These are phyloP conservation scores for Macrobrachium nipponense DNA, from an alignment of 1,140 invertebrate genomes.

Conservation along the genomic window DNA sequence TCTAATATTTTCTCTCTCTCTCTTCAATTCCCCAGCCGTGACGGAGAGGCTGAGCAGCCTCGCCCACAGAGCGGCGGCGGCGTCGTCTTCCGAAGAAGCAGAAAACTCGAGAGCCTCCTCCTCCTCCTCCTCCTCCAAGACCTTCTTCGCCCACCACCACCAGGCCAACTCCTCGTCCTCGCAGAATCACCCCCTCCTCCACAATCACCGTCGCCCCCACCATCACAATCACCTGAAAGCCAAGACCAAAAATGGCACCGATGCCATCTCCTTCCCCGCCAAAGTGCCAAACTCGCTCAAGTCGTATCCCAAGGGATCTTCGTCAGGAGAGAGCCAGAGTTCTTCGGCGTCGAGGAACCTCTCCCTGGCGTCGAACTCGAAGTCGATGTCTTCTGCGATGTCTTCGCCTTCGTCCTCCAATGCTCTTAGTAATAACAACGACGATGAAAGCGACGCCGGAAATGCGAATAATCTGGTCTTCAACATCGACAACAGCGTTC, in stretches of 20 bases:
- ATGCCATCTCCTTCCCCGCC: no score
- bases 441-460: not conserved
- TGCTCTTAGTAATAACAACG: no score
- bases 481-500: slow-evolving; percentile 8
- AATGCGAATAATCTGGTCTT: not conserved
- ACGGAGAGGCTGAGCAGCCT: not conserved
- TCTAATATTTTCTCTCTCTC: not conserved
- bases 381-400: not conserved
- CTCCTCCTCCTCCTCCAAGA: not conserved
- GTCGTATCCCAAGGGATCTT: no score
- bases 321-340: no score
- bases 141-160: slow-evolving; percentile 1
- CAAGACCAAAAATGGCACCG: no score
- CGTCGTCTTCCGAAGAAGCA: not conserved
- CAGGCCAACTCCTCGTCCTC: not conserved
- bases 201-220: not conserved
- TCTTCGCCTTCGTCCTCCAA: no score
- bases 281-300: no score
- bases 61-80: not conserved
- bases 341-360: no score
- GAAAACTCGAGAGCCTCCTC: not conserved
- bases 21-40: not conserved
- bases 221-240: not conserved
- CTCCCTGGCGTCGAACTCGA: no score
- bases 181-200: not conserved